Base-by-base conservation (phyloP, 2,888 invertebrate genomes). In the Lamellibrachia satsuma region DNA sequence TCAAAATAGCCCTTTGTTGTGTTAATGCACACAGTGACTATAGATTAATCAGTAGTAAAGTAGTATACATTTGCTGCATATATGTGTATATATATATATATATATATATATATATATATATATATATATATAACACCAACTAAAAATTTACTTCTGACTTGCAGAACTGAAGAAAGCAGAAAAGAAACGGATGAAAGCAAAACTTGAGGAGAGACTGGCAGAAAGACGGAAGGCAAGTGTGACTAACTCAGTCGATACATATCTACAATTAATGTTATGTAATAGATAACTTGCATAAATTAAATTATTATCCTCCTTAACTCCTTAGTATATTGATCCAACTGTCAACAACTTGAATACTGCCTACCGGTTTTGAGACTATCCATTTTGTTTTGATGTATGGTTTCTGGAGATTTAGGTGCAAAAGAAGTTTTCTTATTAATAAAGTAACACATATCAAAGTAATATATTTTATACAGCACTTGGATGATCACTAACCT, bases 161-260 rank as follows among this genome's bases (percentile, higher is more conserved):
- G 92, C 22, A 94, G 95, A 92, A 93, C 94, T 90, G 94, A 95
- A 91, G 94, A 94, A 94, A 75, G 15, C 90, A 60, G 94, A 95
- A 94, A 93, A 94, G 94, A 94, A 95, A 11, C 94, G 94, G 52
- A 94, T 95, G 91, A 95, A 96, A 93, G 94, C 94, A 55, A 95
- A 95, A 92, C 93, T 95, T 90, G 95, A 95, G 52, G 93, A 95
- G 27, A 95, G 95, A 93, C 94, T 95, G 92, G 94, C 95, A 22
- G 93, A 95, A 90, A 95, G 95, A 93, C 95, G 94, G 93, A 94
- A 94, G 94, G 96, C 95, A 93, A 93, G 94, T 91, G 75, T 75
- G 75, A 22, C n/a, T 75, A 22, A 75, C 75, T 75, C 2, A 75
- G 22, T 75, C n/a, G 75, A 75, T 6, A 75, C 39, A 39, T 39